Base-by-base conservation (phyloP, 1,140 invertebrate genomes). In the Ctenoplectra terminalis region DNA sequence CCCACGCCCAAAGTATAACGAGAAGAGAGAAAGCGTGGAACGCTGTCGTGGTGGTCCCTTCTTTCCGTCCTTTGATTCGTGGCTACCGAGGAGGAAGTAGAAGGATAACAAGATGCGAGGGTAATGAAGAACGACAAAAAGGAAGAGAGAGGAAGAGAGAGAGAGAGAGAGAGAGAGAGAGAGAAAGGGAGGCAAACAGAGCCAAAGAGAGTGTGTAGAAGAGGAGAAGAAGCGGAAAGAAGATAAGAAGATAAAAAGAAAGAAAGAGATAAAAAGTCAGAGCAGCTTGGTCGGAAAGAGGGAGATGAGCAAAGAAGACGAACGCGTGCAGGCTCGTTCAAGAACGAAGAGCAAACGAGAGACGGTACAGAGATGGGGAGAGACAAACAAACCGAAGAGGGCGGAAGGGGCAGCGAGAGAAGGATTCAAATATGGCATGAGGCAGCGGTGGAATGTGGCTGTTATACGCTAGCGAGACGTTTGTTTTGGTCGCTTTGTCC, bases 401-500 rank as follows among this genome's bases (percentile, higher is more conserved):
- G 37, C 8, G 72, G 67, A 79, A 43, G 61, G 76, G 63, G 69
- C 50, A 52, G 43, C 56, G 75, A 79, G 75, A 79, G 75, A 60
- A 72, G 76, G 85, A 89, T 87, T 89, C 83, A 87, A 88, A 87
- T 88, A 89, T 88, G 87, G 85, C 87, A 87, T 75, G 63, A 81
- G 75, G 61, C 72, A 61, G 70, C 85, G 73, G 26, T 84, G 87
- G 88, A 89, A 89, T 89, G 88, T 79, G 85, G 83, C 88, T 88
- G 88, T 88, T 86, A 84, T 87, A 87, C 64, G 76, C 85, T 81
- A 71, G 81, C 74, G 69, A 82, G 83, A 85, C 85, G 83, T 88
- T 88, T 85, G 81, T 85, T 89, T 86, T 85, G 76, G 43, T 83
- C 79, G 72, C 50, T 87, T 89, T 85, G 69, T 69, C 67, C 70